phyloP scores from a whole-genome alignment of 2,888 invertebrate genomes.

The Meliscaeva auricollis region DNA sequence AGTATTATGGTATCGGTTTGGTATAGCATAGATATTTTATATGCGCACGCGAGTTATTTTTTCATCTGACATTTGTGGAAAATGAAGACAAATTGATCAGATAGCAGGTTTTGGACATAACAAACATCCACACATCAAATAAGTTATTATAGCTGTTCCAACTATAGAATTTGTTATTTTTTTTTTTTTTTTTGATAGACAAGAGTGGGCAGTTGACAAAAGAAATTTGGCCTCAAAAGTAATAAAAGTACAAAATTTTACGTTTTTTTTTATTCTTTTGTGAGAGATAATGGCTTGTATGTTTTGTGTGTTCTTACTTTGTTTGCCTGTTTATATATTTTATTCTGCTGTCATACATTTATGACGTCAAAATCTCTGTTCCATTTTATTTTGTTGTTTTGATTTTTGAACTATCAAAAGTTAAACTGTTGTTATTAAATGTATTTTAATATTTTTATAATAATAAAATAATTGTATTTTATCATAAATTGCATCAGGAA shows the following conservation, averaged over 20 bases:
- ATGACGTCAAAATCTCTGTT: constrained; percentile 3
- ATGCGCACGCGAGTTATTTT: constrained; percentile 41
- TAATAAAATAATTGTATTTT: too few species aligned
- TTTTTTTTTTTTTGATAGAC: constrained; percentile 5
- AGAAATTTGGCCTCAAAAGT: neutral
- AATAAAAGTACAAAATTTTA: neutral
- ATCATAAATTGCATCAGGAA: too few species aligned
- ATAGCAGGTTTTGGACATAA: constrained; percentile 50
- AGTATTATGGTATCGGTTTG: constrained; percentile 17
- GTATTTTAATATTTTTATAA: too few species aligned
- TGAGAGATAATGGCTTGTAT: neutral
- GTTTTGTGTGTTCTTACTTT: neutral
- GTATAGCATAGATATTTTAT: neutral
- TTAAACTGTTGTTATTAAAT: too few species aligned
- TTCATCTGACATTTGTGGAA: constrained; percentile 44
- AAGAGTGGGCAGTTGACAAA: constrained; percentile 23
- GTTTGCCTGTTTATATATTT: neutral
- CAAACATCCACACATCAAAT: neutral
- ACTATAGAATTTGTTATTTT: neutral
- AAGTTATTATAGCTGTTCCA: constrained; percentile 2
- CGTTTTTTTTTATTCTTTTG: neutral
- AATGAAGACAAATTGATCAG: constrained; percentile 68
- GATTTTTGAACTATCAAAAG: too few species aligned
- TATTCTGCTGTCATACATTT: too few species aligned
- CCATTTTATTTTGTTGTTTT: too few species aligned